phyloP scores from a whole-genome alignment of 1,140 invertebrate species.

The Diorhabda sublineata region DNA sequence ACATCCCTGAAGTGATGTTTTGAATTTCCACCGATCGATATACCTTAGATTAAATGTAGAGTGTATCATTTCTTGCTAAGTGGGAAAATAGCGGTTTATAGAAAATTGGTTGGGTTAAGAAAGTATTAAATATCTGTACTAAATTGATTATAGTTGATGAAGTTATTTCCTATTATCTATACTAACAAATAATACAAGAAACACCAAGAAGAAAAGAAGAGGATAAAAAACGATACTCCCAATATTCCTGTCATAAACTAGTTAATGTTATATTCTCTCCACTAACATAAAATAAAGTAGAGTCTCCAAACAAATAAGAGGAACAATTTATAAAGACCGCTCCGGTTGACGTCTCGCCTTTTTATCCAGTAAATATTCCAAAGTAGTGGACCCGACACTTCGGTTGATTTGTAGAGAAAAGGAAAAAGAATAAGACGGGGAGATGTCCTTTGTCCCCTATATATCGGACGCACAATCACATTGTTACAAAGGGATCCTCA shows the following conservation, averaged over 20 bases:
- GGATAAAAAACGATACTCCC: slow-evolving; percentile 4
- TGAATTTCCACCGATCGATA: no score
- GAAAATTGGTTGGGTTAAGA: no score
- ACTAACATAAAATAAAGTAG: background rate
- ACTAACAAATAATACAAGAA: no score
- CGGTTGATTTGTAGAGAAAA: slow-evolving; percentile 25
- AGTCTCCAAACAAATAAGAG: slow-evolving; percentile 4
- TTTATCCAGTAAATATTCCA: slow-evolving; percentile 38
- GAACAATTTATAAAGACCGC: slow-evolving; percentile 29
- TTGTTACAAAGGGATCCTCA: slow-evolving; percentile 21
- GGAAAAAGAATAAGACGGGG: slow-evolving; percentile 22
- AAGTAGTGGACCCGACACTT: slow-evolving; percentile 39
- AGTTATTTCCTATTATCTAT: no score
- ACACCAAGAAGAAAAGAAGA: background rate
- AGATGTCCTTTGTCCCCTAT: slow-evolving; percentile 9
- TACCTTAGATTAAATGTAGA: no score
- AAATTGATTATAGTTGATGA: no score
- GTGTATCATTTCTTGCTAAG: no score
- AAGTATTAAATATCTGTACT: no score
- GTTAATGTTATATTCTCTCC: background rate
- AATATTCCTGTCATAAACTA: background rate
- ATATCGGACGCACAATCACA: slow-evolving; percentile 21
- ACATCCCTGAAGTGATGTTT: no score
- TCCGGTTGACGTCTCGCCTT: slow-evolving; percentile 23
- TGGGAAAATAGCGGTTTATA: no score